Evolutionary conservation across 2,113 vertebrate species (phyloP).

Genomic region (Picathartes gymnocephalus): DNA sequence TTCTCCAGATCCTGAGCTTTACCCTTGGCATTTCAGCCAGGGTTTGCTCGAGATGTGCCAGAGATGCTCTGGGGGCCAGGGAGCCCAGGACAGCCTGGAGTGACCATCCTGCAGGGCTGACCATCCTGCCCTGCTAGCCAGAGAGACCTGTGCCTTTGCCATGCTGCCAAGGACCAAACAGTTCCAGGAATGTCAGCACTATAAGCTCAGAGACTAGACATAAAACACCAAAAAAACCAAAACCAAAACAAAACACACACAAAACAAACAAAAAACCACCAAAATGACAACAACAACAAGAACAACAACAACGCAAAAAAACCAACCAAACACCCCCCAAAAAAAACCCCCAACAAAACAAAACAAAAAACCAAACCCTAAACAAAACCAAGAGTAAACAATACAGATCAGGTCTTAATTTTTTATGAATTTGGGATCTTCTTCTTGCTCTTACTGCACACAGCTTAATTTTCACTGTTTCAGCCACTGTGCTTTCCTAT

Average conservation of each 20-base stretch:
- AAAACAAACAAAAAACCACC: too few relatives aligned
- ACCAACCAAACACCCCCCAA: neutral
- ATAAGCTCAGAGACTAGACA: neutral
- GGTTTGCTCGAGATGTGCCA: neutral
- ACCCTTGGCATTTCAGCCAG: neutral
- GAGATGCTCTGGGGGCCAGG: neutral
- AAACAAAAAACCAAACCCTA: neutral
- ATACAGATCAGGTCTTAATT: neutral
- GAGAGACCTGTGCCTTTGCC: neutral
- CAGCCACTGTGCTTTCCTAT: neutral
- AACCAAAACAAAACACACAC: neutral
- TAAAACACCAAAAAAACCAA: neutral
- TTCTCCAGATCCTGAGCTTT: neutral
- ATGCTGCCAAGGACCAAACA: neutral
- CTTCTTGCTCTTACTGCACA: neutral
- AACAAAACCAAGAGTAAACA: neutral
- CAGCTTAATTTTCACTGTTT: neutral
- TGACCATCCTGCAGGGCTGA: neutral
- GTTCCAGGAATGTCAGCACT: neutral
- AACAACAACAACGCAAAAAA: neutral
- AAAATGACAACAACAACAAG: neutral
- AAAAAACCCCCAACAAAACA: neutral
- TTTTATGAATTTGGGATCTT: neutral
- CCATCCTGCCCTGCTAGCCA: neutral
- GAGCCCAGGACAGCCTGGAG: neutral